Evolutionary conservation across 2,888 invertebrate species (phyloP).

Genomic region (Morpho helenor): DNA sequence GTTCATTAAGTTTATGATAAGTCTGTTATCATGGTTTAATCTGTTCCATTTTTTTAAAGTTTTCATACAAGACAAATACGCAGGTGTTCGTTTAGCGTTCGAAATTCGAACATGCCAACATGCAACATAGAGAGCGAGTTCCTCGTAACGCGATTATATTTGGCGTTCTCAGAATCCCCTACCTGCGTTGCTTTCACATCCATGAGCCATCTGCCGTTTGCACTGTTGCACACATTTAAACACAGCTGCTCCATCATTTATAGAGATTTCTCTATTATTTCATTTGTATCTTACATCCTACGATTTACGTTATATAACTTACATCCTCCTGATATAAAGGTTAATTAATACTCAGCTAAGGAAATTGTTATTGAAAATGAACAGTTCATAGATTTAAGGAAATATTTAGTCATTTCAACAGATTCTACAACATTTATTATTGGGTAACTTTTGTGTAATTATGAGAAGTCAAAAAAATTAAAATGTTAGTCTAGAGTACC

Average conservation of each 20-base stretch:
- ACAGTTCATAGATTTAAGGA: too few species aligned
- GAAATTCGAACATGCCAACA: constrained; percentile 45
- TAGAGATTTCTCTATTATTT: constrained; percentile 15
- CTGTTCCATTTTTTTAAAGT: not conserved
- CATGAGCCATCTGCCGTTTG: constrained; percentile 38
- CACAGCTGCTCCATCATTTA: constrained; percentile 22
- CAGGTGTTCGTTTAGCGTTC: constrained; percentile 61
- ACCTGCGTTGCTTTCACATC: constrained; percentile 65
- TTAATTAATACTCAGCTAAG: too few species aligned
- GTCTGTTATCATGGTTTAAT: too few species aligned
- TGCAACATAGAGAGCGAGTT: constrained; percentile 56
- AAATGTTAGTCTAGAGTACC: too few species aligned
- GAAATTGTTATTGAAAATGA: too few species aligned
- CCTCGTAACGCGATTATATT: constrained; percentile 72
- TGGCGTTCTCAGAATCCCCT: constrained; percentile 72
- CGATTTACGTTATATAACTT: too few species aligned
- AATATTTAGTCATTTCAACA: too few species aligned
- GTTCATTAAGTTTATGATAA: too few species aligned
- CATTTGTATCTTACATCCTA: not conserved
- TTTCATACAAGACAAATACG: constrained; percentile 25
- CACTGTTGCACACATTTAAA: constrained; percentile 32
- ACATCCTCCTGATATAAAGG: too few species aligned
- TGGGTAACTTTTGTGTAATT: too few species aligned
- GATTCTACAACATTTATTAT: too few species aligned
- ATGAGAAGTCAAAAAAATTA: too few species aligned